Base-by-base conservation (phyloP, 2,797 vertebrate genomes). In the Mico argentatus region DNA sequence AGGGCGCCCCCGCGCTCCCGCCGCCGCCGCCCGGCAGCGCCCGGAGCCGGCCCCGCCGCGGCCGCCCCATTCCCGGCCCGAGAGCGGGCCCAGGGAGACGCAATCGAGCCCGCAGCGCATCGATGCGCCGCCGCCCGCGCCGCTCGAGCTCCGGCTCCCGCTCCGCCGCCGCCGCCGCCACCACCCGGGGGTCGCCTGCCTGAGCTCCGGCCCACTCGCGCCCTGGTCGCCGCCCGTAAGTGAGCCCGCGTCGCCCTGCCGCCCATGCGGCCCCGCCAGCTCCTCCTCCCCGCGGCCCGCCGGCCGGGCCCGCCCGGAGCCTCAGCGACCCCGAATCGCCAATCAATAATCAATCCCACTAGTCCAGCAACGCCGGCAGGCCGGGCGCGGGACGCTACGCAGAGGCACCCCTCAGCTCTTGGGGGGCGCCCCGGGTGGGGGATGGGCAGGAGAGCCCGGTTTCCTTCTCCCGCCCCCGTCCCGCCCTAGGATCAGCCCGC, bases 31-130 rank as follows among this genome's bases (percentile, higher is more conserved):
- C 98, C 98, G 98, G 99, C 98, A 98, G 99, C 98, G 98, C 98
- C 98, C 98, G 97, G 98, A 98, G 97, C 98, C 98, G 91, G 98
- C 98, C 97, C 98, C 97, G 98, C 98, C 98, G 98, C 98, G 97
- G 98, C 99, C 99, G 98, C 98, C 98, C 98, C 98, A 97, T 98
- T 98, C 99, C 90, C 99, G 97, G 97, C 97, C 97, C 95, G 67
- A 96, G 96, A 99, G 99, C 99, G 86, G 99, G 99, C 99, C 97
- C 99, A 99, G 99, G 99, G 99, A 99, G 98, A 99, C 99, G 98
- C 99, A 99, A 99, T 99, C 99, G 99, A 99, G 99, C 99, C 98
- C 99, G 98, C 99, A 99, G 99, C 99, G 99, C 99, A 99, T 99
- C 99, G 99, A 99, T 99, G 99, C 98, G 97, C 98, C 99, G 97